Percentiles rank a stretch among this genome's conserved stretches.
Conservation (phyloP, 1,140 invertebrate species). For the Thalassaphorura encarpata region DNA sequence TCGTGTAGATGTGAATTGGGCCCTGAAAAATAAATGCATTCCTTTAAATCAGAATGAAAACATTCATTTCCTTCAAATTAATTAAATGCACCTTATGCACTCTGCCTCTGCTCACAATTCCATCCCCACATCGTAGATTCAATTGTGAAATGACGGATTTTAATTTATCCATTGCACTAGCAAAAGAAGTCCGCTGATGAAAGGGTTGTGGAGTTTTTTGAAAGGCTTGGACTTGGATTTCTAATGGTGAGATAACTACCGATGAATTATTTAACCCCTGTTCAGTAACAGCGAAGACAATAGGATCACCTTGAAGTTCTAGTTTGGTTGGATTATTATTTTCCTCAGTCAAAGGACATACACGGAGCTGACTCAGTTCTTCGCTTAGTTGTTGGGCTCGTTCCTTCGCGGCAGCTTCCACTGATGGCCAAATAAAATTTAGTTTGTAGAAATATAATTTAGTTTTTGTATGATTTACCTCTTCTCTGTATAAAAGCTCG, state of each 20-base stretch:
- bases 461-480: background rate
- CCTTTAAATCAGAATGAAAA: background rate
- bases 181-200: background rate
- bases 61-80: background rate
- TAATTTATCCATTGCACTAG: background rate
- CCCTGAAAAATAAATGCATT: background rate
- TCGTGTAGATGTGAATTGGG: background rate
- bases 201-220: background rate
- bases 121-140: background rate
- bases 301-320: no score
- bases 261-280: no score
- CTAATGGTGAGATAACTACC: no score
- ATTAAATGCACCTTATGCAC: constrained; percentile 2
- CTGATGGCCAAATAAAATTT: background rate
- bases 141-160: background rate
- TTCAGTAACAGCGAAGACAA: no score
- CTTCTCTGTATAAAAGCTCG: background rate
- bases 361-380: no score
- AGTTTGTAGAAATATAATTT: background rate
- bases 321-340: no score
- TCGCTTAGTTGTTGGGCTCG: no score
- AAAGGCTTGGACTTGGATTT: background rate
- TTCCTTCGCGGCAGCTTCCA: background rate
- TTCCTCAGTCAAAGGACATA: no score
- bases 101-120: constrained; percentile 8